These are phyloP conservation scores for Phytoseiulus persimilis DNA, from an alignment of 2,888 invertebrate genomes.

Conservation along the genomic window DNA sequence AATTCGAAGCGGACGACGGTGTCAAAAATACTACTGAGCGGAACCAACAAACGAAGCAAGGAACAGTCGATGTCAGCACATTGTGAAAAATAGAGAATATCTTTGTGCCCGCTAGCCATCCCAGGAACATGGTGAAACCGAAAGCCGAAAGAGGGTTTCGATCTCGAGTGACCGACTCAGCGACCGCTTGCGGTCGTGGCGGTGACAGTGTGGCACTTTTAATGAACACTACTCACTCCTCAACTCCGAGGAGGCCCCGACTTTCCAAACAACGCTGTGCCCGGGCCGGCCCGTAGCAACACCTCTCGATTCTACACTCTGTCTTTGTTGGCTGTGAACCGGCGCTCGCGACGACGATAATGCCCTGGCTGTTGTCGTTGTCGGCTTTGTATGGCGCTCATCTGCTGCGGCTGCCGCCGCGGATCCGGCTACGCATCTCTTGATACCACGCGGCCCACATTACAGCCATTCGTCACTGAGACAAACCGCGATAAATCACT, in stretches of 20 bases:
- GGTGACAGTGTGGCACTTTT: constrained; percentile 5
- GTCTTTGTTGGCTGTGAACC: not conserved
- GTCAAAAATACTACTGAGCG: not conserved
- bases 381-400: not conserved
- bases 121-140: not conserved
- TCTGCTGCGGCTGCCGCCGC: not conserved
- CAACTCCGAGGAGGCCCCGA: not conserved
- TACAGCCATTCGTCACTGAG: not conserved
- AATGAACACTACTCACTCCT: constrained; percentile 5
- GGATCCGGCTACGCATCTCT: not conserved
- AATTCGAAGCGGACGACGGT: not conserved
- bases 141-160: not conserved
- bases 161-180: not conserved
- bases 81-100: not conserved
- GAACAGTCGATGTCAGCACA: not conserved
- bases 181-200: not conserved
- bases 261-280: not conserved
- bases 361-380: not conserved
- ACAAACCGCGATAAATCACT: constrained; percentile 5
- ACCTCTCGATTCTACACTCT: not conserved
- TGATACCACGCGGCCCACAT: constrained; percentile 5
- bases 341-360: not conserved
- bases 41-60: not conserved
- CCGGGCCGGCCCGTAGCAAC: not conserved
- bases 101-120: not conserved